These are phyloP conservation scores for Etheostoma perlongum DNA, from an alignment of 2,797 vertebrate species.

Conservation along the genomic window DNA sequence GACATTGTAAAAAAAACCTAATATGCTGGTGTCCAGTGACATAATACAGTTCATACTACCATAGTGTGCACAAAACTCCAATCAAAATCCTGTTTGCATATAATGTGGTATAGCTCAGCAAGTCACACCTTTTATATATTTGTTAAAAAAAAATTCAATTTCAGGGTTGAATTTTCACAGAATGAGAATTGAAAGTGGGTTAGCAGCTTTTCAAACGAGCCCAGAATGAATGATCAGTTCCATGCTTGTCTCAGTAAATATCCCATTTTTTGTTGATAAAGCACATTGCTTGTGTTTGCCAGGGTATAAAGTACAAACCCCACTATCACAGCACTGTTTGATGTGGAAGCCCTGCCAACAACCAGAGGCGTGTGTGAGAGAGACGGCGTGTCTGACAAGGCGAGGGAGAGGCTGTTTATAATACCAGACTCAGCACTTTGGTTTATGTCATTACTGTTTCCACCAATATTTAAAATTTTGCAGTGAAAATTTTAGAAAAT, in stretches of 20 bases:
- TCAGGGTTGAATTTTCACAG: constrained; percentile 26
- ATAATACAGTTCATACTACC: constrained; percentile 26
- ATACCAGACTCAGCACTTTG: constrained; percentile 23
- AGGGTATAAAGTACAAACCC: constrained; percentile 70
- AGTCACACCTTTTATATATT: constrained; percentile 27
- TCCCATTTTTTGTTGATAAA: constrained; percentile 49
- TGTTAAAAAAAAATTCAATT: constrained; percentile 19
- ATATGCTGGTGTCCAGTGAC: constrained; percentile 41
- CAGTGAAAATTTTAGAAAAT: constrained; percentile 11
- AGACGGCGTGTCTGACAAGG: background rate
- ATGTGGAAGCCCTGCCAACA: constrained; percentile 45
- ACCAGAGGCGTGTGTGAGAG: constrained; percentile 27
- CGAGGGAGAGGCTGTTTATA: constrained; percentile 32
- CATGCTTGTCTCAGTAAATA: constrained; percentile 27
- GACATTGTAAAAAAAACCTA: constrained; percentile 30
- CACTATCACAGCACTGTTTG: constrained; percentile 52
- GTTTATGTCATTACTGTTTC: constrained; percentile 15
- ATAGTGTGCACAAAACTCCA: constrained; percentile 29
- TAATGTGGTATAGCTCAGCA: constrained; percentile 13
- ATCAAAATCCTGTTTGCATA: constrained; percentile 1
- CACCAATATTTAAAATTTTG: constrained; percentile 12
- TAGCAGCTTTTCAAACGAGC: constrained; percentile 62
- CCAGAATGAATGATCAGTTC: constrained; percentile 37
- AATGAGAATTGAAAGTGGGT: constrained; percentile 45
- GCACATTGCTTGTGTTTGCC: constrained; percentile 49